phyloP scores from a whole-genome alignment of 2,888 invertebrate genomes.

The Acleris cristana region DNA sequence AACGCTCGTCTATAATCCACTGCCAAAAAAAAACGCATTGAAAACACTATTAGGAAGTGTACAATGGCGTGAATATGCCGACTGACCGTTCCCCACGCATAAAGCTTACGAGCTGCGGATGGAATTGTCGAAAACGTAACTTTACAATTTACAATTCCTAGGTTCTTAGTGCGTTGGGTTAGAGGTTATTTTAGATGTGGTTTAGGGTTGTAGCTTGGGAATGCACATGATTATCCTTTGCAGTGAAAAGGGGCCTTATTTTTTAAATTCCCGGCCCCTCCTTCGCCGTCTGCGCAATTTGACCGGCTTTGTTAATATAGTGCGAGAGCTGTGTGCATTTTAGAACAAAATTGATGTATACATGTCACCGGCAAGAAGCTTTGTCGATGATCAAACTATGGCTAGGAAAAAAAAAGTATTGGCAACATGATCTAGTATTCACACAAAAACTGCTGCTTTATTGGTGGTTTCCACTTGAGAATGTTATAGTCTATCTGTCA shows the following conservation, averaged over 20 bases:
- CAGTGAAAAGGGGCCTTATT: slow-evolving; percentile 64
- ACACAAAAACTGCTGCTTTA: too few species aligned
- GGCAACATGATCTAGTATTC: too few species aligned
- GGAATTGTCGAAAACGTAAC: slow-evolving; percentile 45
- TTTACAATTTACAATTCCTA: slow-evolving; percentile 18
- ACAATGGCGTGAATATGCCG: slow-evolving; percentile 61
- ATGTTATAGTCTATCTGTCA: too few species aligned
- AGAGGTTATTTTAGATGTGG: slow-evolving; percentile 17
- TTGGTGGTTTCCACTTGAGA: too few species aligned
- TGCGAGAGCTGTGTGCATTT: slow-evolving; percentile 31
- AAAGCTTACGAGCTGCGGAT: slow-evolving; percentile 52
- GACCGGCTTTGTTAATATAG: slow-evolving; percentile 53
- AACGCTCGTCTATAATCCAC: slow-evolving; percentile 31
- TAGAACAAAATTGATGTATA: neutral
- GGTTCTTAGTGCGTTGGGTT: slow-evolving; percentile 5
- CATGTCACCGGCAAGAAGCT: neutral
- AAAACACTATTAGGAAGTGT: slow-evolving; percentile 48
- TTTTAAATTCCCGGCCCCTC: slow-evolving; percentile 70
- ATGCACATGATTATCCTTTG: slow-evolving; percentile 57
- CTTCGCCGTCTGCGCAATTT: slow-evolving; percentile 56
- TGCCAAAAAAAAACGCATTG: slow-evolving; percentile 41
- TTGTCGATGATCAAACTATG: too few species aligned
- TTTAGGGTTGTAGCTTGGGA: slow-evolving; percentile 34
- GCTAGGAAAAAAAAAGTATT: too few species aligned
- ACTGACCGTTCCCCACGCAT: slow-evolving; percentile 59